Evolutionary conservation across 1,140 invertebrate species (phyloP), one percentile per base, ranked within the genome.

Genomic region (Wasmannia auropunctata): DNA sequence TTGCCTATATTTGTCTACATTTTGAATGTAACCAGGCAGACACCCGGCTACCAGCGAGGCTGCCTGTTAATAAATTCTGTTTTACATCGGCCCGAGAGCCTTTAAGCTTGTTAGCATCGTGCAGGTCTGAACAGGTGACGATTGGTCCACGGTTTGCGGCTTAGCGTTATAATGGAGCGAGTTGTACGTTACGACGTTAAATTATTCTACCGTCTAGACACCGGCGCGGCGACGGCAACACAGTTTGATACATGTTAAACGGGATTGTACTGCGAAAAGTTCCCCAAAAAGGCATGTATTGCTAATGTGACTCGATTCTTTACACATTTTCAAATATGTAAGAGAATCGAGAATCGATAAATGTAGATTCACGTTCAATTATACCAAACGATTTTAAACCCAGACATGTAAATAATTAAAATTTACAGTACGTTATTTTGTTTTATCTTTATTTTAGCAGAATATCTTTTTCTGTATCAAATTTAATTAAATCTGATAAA

Each of bases 51-150:
- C 49, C 58, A n/a, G n/a, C n/a, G n/a, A n/a, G n/a, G n/a, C n/a
- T n/a, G n/a, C n/a, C n/a, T n/a, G 84, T 40, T 51, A 72, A 89
- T 89, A 89, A 89, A 89, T 89, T 86, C 34, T n/a, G 54, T 75
- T 70, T 81, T 56, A 76, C 75, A 56, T 11, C 37, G 58, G 37
- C 40, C 56, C 46, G 22, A 70, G 69, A 70, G 69, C 11, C 63
- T 76, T 56, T 56, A 43, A 65, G 81, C 74, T 89, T 43, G 87
- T 89, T 89, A 89, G 51, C 79, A 58, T 14, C 28, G 37, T 19
- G 11, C 69, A 70, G 4, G 63, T 37, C 49, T 14, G 63, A 10
- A 19, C 75, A 83, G 63, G 63, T 77, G 87, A 87, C 85, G 87
- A 89, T 76, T 88, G 76, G 49, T 63, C 63, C 67, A 56, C 51